phyloP scores from a whole-genome alignment of 2,888 invertebrate species.

The Nephrotoma flavescens region DNA sequence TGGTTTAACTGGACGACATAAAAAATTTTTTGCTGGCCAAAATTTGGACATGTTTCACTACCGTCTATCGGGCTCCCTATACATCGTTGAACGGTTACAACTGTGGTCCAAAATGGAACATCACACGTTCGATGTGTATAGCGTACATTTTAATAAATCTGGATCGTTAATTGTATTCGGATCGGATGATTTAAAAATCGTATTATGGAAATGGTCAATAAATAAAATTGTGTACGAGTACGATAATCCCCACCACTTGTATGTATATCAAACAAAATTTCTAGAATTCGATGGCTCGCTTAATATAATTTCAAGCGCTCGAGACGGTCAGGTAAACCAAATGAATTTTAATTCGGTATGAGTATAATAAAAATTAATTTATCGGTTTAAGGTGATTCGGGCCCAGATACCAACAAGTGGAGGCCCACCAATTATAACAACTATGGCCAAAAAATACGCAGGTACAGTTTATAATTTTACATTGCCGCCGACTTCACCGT shows the following conservation, averaged over 20 bases:
- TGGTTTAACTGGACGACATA: background rate
- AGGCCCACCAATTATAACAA: slow-evolving; percentile 20
- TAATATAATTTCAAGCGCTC: slow-evolving; percentile 73
- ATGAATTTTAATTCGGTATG: background rate
- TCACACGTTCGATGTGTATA: slow-evolving; percentile 85
- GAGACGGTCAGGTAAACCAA: slow-evolving; percentile 60
- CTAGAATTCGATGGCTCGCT: slow-evolving; percentile 58
- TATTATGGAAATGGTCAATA: slow-evolving; percentile 83
- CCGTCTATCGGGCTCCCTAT: slow-evolving; percentile 65
- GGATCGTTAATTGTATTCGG: slow-evolving; percentile 64
- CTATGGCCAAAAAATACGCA: slow-evolving; percentile 48
- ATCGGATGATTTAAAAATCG: slow-evolving; percentile 76
- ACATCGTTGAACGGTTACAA: slow-evolving; percentile 67
- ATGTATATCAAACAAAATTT: slow-evolving; percentile 87
- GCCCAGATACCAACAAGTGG: slow-evolving; percentile 43
- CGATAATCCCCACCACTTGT: slow-evolving; percentile 69
- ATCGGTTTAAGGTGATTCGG: slow-evolving; percentile 37
- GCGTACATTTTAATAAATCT: slow-evolving; percentile 73
- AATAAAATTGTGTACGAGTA: slow-evolving; percentile 49
- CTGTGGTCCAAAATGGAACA: slow-evolving; percentile 58
- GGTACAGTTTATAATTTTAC: slow-evolving; percentile 78
- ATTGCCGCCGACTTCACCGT: slow-evolving; percentile 57
- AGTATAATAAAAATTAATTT: background rate
- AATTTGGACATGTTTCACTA: slow-evolving; percentile 38
- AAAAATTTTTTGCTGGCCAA: background rate